Percentiles rank a stretch among this genome's conserved stretches.
Evolutionary conservation across 2,888 invertebrate genomes (phyloP).

Genomic region (Ophion ventricosus): DNA sequence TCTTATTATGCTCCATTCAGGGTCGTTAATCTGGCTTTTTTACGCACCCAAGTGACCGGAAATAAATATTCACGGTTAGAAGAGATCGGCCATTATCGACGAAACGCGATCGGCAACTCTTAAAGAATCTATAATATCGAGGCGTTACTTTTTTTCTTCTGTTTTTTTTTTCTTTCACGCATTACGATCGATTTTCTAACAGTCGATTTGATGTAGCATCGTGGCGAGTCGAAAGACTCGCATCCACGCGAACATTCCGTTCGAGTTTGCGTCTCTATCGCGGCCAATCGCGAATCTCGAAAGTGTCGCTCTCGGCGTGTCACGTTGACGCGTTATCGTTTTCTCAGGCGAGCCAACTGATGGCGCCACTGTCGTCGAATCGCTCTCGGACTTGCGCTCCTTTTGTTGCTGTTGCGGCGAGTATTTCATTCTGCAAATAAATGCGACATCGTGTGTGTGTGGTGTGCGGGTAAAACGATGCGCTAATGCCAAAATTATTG

Average conservation of each 20-base stretch:
- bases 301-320: conserved; percentile 67
- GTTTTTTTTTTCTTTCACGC: conserved; percentile 20
- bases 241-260: conserved; percentile 82
- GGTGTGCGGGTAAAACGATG: not conserved
- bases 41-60: not conserved
- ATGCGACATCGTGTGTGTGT: not conserved
- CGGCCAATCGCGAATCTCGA: conserved; percentile 69
- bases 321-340: conserved; percentile 55
- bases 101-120: conserved; percentile 22
- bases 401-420: conserved; percentile 81
- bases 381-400: conserved; percentile 81
- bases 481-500: not conserved
- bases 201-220: conserved; percentile 80
- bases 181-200: conserved; percentile 72
- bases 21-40: not conserved
- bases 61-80: conserved; percentile 8
- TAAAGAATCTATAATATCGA: conserved; percentile 28
- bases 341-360: conserved; percentile 68
- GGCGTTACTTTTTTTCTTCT: conserved; percentile 18
- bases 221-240: conserved; percentile 80
- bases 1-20: not conserved
- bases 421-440: conserved; percentile 79
- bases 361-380: conserved; percentile 77
- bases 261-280: conserved; percentile 68
- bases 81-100: not conserved